Percentiles rank a stretch among this genome's conserved stretches.
phyloP scores from a whole-genome alignment of 2,888 invertebrate species.

The Glaucopsyche alexis region DNA sequence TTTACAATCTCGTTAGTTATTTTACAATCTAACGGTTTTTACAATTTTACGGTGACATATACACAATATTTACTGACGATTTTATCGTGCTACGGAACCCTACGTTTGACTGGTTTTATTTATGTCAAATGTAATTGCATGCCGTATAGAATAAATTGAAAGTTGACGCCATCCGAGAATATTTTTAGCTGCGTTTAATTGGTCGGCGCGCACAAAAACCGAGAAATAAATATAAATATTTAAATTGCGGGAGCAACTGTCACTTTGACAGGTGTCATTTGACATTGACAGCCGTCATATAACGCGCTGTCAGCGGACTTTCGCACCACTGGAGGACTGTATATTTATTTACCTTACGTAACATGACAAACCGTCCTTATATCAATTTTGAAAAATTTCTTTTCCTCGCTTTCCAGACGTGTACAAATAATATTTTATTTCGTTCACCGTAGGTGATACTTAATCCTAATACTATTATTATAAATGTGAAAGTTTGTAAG shows the following conservation, averaged over 20 bases:
- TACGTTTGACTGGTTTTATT: background rate
- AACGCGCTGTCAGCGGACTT: background rate
- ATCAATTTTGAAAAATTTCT: background rate
- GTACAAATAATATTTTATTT: background rate
- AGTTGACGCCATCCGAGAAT: conserved; percentile 18
- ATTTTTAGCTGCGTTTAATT: conserved; percentile 11
- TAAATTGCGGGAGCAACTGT: background rate
- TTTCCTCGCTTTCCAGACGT: background rate
- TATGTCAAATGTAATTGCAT: conserved; percentile 11
- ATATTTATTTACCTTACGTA: background rate
- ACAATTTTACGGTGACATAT: too few species aligned
- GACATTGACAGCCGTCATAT: conserved; percentile 26
- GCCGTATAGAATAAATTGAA: conserved; percentile 5
- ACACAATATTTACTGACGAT: background rate
- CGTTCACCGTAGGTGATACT: background rate
- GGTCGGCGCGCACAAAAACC: background rate
- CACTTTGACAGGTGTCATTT: conserved; percentile 1
- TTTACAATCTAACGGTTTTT: too few species aligned
- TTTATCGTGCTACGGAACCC: background rate
- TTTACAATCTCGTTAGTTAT: too few species aligned
- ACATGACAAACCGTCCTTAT: background rate
- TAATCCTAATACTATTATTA: background rate
- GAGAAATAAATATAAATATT: conserved; percentile 21
- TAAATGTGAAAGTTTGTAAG: too few species aligned
- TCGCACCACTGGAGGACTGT: background rate